Conservation (phyloP, 2,888 invertebrate species). For the Cetonia aurata region DNA sequence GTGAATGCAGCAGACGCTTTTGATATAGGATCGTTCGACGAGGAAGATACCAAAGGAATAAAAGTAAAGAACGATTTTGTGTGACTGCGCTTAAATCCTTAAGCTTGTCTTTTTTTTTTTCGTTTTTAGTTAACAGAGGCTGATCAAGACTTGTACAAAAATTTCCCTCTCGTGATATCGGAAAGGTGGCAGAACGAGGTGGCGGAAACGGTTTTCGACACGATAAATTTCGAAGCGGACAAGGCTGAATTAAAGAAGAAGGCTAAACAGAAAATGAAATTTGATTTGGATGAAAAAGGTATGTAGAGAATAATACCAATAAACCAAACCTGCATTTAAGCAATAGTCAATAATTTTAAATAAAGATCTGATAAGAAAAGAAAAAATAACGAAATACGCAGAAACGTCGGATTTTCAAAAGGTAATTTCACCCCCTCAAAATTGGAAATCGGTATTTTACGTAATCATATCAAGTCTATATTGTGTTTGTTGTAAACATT, state of each 20-base stretch:
- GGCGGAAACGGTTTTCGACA: constrained; percentile 98
- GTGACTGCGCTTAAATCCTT: no score
- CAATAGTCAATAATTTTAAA: no score
- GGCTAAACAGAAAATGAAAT: constrained; percentile 94
- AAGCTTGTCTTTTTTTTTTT: not conserved
- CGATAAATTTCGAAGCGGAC: constrained; percentile 97
- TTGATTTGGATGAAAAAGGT: constrained; percentile 96
- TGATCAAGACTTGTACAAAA: constrained; percentile 98
- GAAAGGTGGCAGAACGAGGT: constrained; percentile 99
- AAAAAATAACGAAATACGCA: no score
- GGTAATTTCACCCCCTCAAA: no score
- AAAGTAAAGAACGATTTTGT: constrained; percentile 76
- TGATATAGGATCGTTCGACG: constrained; percentile 99
- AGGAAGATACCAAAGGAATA: constrained; percentile 99
- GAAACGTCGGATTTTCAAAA: no score
- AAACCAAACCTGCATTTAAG: no score
- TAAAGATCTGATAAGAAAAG: no score
- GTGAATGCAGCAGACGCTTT: constrained; percentile 99
- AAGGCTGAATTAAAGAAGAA: constrained; percentile 95
- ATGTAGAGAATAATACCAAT: no score
- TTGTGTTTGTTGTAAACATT: no score
- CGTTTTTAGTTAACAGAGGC: constrained; percentile 84
- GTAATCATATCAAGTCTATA: no score
- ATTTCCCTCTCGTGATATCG: constrained; percentile 98
- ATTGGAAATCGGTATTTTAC: no score